These are phyloP conservation scores for Gibbula magus DNA, from an alignment of 2,888 invertebrate species.

Conservation along the genomic window DNA sequence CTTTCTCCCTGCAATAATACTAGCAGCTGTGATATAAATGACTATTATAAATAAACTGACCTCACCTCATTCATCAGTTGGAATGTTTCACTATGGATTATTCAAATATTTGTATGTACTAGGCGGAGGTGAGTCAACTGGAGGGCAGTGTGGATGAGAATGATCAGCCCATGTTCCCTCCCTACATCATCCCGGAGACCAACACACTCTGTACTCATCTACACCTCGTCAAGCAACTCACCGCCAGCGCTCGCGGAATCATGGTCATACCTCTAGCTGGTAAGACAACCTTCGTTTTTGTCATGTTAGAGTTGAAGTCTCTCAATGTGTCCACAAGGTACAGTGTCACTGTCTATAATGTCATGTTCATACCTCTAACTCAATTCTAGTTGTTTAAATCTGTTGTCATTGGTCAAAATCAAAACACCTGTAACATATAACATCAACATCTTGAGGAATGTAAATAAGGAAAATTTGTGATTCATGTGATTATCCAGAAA, in stretches of 20 bases:
- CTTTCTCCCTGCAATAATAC: too few relatives aligned
- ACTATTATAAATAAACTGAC: background rate
- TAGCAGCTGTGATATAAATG: too few relatives aligned
- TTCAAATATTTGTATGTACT: too few relatives aligned
- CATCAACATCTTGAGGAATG: too few relatives aligned
- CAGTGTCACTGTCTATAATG: background rate
- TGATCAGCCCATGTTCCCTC: constrained; percentile 79
- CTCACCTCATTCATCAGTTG: background rate
- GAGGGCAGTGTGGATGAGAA: constrained; percentile 79
- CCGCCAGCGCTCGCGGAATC: constrained; percentile 88
- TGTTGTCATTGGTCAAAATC: too few relatives aligned
- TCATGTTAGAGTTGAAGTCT: too few relatives aligned
- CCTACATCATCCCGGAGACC: constrained; percentile 91
- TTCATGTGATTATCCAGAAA: background rate
- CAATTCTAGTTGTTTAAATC: too few relatives aligned
- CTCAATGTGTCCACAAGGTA: background rate
- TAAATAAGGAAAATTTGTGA: background rate
- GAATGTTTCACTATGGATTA: background rate
- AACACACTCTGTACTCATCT: constrained; percentile 86
- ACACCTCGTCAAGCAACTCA: constrained; percentile 86
- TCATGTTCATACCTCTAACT: background rate
- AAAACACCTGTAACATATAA: too few relatives aligned
- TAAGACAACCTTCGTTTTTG: constrained; percentile 78
- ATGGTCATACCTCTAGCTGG: constrained; percentile 91
- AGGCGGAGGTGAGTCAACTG: constrained; percentile 88